Base-by-base conservation (phyloP, 2,888 invertebrate species). In the Cephus spinipes region DNA sequence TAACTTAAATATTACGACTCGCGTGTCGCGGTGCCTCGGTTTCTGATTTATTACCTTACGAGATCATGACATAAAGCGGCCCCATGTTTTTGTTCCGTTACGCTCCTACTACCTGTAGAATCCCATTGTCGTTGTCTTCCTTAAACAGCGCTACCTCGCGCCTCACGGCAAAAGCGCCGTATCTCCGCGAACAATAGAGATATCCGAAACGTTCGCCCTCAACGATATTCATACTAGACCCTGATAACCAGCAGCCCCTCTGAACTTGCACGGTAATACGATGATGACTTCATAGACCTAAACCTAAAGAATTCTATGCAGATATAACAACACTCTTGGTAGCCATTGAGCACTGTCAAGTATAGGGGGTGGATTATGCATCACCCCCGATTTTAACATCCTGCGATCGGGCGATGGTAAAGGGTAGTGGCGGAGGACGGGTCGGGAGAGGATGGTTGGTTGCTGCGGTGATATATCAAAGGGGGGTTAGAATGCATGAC, bases 1-100 rank as follows among this genome's bases (percentile, higher is more conserved):
- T 91, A 90, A 91, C 89, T 90, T 89, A 90, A 90, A 89, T 90
- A 90, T 91, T 90, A 90, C 90, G 90, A 90, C 89, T 90, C 88
- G 88, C 90, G 90, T 91, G 90, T 90, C 91, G 89, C 89, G 86
- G 86, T 55, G 76, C 34, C 75, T 78, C 71, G 76, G 75, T 76
- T 73, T 76, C 76, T 91, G 90, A 90, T 91, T 91, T 90, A 90
- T 90, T 85, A 83, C 86, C 69, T 55, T 82, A 80, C 80, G 85
- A 87, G 85, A 88, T 87, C 86, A 83, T 86, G 86, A 87, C 87
- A 86, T 83, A 85, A 83, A 34, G 68, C 55, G 23, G 35, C 31
- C 11, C 71, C 71, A 23, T 71, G 71, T 71, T 71, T 71, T 71
- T 71, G 71, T 71, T 71, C 31, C 31, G 31, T 34, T 71, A 33